A percentile compares a stretch with the other conserved stretches of the same genome.
phyloP scores from a whole-genome alignment of 2,113 vertebrate species.

The Pseudopodoces humilis region DNA sequence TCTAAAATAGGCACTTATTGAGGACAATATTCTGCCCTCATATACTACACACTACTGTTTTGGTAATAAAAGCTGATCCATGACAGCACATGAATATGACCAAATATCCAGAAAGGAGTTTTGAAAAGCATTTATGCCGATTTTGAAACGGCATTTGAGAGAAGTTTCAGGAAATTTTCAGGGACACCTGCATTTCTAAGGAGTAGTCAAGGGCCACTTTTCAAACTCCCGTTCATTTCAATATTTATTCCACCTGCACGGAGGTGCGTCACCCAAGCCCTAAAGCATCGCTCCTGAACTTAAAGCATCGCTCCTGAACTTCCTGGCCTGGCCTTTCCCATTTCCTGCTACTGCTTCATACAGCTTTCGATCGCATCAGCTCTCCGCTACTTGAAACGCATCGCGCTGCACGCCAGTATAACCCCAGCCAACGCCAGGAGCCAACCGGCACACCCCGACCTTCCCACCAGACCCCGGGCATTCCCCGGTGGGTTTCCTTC shows the following conservation, averaged over 20 bases:
- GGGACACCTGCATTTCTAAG: background rate
- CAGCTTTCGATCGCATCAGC: fast-evolving
- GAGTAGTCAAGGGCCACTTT: background rate
- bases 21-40: background rate
- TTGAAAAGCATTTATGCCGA: background rate
- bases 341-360: fast-evolving
- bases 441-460: fast-evolving
- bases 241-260: background rate
- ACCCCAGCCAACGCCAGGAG: fast-evolving
- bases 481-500: fast-evolving
- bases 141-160: fast-evolving
- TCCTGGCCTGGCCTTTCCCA: too few species aligned
- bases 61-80: background rate
- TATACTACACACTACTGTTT: background rate
- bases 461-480: fast-evolving
- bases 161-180: background rate
- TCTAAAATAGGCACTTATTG: background rate
- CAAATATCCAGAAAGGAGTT: background rate
- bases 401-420: fast-evolving
- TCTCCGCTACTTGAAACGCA: fast-evolving
- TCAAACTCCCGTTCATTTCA: too few species aligned
- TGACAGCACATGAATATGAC: background rate
- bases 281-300: fast-evolving
- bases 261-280: too few species aligned
- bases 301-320: fast-evolving